Evolutionary conservation across 1,140 invertebrate genomes (phyloP).

Genomic region (Nylanderia fulva): DNA sequence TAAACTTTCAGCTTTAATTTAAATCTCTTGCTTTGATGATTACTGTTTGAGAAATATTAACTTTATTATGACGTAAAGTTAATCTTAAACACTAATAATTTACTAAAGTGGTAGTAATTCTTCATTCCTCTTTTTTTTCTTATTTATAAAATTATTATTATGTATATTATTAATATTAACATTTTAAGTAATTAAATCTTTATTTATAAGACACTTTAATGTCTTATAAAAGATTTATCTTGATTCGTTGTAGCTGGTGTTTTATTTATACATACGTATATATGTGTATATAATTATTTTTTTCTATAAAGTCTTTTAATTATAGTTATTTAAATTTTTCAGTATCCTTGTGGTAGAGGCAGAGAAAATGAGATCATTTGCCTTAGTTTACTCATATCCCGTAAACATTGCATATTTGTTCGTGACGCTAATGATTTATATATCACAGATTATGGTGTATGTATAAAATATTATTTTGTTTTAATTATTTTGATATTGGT

Average conservation of each 20-base stretch:
- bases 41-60: too few relatives aligned
- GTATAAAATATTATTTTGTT: not conserved
- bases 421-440: slow-evolving; percentile 53
- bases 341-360: slow-evolving; percentile 77
- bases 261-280: not conserved
- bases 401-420: slow-evolving; percentile 76
- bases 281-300: not conserved
- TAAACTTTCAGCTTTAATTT: too few relatives aligned
- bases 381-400: slow-evolving; percentile 70
- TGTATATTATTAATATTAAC: not conserved
- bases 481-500: not conserved
- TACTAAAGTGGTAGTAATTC: too few relatives aligned
- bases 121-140: too few relatives aligned
- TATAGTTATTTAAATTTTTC: slow-evolving; percentile 5
- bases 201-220: not conserved
- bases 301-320: too few relatives aligned
- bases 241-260: not conserved
- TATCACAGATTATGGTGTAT: slow-evolving; percentile 73
- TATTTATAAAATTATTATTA: too few relatives aligned
- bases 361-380: slow-evolving; percentile 73
- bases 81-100: too few relatives aligned
- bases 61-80: too few relatives aligned
- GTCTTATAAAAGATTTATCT: not conserved
- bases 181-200: too few relatives aligned
- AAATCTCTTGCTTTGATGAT: too few relatives aligned